Evolutionary conservation across 2,113 vertebrate species (phyloP).

Genomic region (Pholis gunnellus): DNA sequence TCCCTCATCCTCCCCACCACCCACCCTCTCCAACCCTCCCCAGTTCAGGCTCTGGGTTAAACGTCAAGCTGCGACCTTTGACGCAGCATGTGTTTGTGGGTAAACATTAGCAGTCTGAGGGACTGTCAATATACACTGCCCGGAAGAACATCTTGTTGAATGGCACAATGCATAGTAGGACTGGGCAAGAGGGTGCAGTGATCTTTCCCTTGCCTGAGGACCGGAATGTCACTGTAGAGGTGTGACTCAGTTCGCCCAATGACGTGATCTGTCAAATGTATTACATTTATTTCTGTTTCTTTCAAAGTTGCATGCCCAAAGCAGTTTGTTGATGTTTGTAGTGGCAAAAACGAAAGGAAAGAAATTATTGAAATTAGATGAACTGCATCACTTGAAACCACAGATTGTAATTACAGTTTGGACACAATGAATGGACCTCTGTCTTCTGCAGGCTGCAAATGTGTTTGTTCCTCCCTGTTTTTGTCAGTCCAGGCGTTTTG

Average conservation of each 20-base stretch:
- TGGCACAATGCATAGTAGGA: conserved; percentile 47
- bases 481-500: conserved; percentile 45
- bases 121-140: conserved; percentile 72
- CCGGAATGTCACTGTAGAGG: conserved; percentile 33
- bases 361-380: conserved; percentile 21
- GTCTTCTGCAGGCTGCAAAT: conserved; percentile 28
- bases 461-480: conserved; percentile 50
- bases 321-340: conserved; percentile 41
- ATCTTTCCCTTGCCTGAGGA: conserved; percentile 31
- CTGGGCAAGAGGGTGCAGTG: conserved; percentile 29
- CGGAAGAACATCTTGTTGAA: conserved; percentile 53
- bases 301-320: not conserved
- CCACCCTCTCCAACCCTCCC: not conserved
- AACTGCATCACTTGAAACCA: conserved; percentile 30
- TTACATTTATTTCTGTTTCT: not conserved
- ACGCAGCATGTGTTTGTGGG: conserved; percentile 76
- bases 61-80: conserved; percentile 80
- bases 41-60: conserved; percentile 52
- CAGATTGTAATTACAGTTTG: conserved; percentile 50
- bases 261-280: conserved; percentile 8
- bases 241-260: conserved; percentile 50
- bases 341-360: conserved; percentile 28
- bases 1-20: not conserved
- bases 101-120: conserved; percentile 74
- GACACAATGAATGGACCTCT: conserved; percentile 58